Percentiles rank a stretch among this genome's conserved stretches.
These are phyloP conservation scores for Nymphalis io DNA, from an alignment of 1,140 invertebrate genomes.

Conservation along the genomic window DNA sequence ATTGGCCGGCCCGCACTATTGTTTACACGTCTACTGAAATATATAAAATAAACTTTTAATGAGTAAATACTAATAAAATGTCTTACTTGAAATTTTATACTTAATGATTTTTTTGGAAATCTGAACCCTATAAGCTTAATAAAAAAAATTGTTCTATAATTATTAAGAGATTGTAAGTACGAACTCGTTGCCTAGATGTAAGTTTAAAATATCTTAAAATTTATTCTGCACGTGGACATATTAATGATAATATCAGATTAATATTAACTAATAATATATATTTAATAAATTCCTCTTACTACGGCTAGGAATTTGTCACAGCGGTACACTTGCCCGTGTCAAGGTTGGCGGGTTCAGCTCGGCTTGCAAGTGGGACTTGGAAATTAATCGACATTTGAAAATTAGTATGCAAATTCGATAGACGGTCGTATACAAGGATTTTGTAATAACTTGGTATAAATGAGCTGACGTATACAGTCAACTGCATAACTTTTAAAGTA, in stretches of 20 bases:
- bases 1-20: too few relatives aligned
- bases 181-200: too few relatives aligned
- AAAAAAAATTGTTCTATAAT: too few relatives aligned
- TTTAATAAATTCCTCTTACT: slow-evolving; percentile 19
- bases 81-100: too few relatives aligned
- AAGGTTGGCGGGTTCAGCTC: slow-evolving; percentile 29
- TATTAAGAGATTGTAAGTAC: too few relatives aligned
- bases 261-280: slow-evolving; percentile 3
- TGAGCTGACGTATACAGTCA: neutral
- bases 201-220: neutral
- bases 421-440: slow-evolving; percentile 3
- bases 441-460: slow-evolving; percentile 6
- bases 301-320: neutral
- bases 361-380: slow-evolving; percentile 3
- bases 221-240: neutral
- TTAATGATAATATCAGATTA: neutral
- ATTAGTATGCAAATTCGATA: slow-evolving; percentile 34
- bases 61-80: too few relatives aligned
- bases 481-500: neutral
- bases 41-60: too few relatives aligned
- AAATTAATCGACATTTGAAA: slow-evolving; percentile 31
- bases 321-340: slow-evolving; percentile 36
- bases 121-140: too few relatives aligned
- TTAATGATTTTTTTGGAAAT: too few relatives aligned
- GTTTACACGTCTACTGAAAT: too few relatives aligned